A percentile compares a stretch with the other conserved stretches of the same genome.
Evolutionary conservation across 2,888 invertebrate genomes (phyloP).

Genomic region (Ormyrus thymus): DNA sequence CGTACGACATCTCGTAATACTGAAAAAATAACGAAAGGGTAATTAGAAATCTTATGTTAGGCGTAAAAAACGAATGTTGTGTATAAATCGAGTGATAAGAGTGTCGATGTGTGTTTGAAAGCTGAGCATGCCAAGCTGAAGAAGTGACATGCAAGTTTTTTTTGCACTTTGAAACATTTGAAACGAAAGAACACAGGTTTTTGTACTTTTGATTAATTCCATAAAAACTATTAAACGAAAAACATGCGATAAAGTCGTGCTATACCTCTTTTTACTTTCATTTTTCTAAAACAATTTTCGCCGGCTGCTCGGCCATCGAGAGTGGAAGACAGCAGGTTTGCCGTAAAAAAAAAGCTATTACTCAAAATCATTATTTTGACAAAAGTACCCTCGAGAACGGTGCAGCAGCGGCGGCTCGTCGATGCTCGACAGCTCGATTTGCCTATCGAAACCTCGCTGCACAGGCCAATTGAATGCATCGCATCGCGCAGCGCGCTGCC

Average conservation of each 20-base stretch:
- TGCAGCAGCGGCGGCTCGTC: neutral
- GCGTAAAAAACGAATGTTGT: neutral
- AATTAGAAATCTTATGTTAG: constrained; percentile 30
- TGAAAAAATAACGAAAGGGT: constrained; percentile 77
- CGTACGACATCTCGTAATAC: constrained; percentile 99
- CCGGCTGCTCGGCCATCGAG: no score
- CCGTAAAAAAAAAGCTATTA: no score
- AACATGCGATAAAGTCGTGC: constrained; percentile 29
- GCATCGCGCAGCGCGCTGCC: neutral
- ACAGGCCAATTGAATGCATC: constrained; percentile 2
- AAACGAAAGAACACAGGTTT: no score
- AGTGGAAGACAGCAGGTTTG: no score
- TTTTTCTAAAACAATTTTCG: no score
- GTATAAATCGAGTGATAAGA: constrained; percentile 23
- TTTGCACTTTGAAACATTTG: neutral
- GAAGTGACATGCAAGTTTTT: constrained; percentile 24
- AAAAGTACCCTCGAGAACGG: neutral
- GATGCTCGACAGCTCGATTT: neutral
- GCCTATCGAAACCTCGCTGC: neutral
- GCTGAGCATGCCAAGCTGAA: constrained; percentile 42
- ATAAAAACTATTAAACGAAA: no score
- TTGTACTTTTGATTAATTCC: no score
- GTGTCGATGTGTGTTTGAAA: constrained; percentile 28
- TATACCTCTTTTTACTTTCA: neutral
- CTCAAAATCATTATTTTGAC: neutral